phyloP scores from a whole-genome alignment of 2,888 invertebrate genomes.

The Phaonia tiefii region DNA sequence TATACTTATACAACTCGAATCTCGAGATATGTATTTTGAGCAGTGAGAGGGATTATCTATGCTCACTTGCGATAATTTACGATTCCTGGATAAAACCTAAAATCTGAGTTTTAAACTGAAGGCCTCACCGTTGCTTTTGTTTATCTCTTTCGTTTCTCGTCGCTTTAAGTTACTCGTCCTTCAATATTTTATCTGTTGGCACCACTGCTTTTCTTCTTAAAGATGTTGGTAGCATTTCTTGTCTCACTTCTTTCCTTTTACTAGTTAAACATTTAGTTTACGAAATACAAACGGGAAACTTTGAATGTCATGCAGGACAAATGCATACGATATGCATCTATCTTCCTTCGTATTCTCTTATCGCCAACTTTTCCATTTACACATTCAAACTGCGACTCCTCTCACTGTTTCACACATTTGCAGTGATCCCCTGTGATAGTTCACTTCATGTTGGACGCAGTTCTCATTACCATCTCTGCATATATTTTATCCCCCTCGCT shows the following conservation, averaged over 20 bases:
- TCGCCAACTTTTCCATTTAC: not conserved
- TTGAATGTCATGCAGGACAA: constrained; percentile 67
- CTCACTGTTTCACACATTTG: not conserved
- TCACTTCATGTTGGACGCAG: constrained; percentile 33
- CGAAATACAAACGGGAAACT: constrained; percentile 46
- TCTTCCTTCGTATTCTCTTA: constrained; percentile 24
- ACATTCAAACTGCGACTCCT: too few relatives aligned
- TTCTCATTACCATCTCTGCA: constrained; percentile 54
- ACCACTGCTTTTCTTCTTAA: too few relatives aligned
- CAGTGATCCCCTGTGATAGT: constrained; percentile 50
- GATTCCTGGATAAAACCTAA: too few relatives aligned
- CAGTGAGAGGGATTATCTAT: too few relatives aligned
- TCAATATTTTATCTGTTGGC: constrained; percentile 24
- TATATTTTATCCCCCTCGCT: not conserved
- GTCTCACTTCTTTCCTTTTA: constrained; percentile 43
- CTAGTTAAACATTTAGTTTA: constrained; percentile 54
- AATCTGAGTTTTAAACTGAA: too few relatives aligned
- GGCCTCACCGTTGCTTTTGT: too few relatives aligned
- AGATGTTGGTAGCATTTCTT: constrained; percentile 27
- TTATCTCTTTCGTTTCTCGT: too few relatives aligned
- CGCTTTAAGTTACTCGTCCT: too few relatives aligned
- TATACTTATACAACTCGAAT: too few relatives aligned
- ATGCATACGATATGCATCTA: constrained; percentile 59
- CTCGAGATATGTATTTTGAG: too few relatives aligned
- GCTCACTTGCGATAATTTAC: too few relatives aligned